Evolutionary conservation across 2,888 invertebrate species (phyloP).

Genomic region (Tipula vernalis): DNA sequence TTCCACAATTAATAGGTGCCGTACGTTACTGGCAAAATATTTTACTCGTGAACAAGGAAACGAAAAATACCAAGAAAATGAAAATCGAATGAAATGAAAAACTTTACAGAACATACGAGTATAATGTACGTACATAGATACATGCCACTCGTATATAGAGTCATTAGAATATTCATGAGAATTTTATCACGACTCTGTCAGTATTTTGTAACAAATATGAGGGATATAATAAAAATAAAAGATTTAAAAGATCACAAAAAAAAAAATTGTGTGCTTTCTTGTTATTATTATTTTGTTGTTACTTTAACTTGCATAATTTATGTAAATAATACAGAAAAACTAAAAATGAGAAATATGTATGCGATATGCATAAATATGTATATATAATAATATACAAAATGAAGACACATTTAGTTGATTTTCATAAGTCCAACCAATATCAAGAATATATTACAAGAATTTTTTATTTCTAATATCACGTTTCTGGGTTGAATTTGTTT

Average conservation of each 20-base stretch:
- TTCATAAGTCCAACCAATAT: not conserved
- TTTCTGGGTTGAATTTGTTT: constrained; percentile 6
- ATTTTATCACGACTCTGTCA: constrained; percentile 8
- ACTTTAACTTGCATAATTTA: constrained; percentile 5
- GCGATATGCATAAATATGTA: not conserved
- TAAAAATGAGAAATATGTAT: not conserved
- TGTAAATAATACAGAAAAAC: constrained; percentile 6
- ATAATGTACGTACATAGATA: not conserved
- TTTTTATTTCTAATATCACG: constrained; percentile 6
- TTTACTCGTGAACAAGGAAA: not conserved
- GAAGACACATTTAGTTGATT: constrained; percentile 10
- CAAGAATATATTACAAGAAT: not conserved
- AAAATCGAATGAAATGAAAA: not conserved
- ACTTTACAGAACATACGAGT: not conserved
- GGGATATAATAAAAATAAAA: constrained; percentile 9
- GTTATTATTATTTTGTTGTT: not conserved
- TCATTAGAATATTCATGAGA: constrained; percentile 10
- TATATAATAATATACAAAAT: not conserved
- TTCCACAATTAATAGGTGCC: no score
- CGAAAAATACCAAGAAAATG: not conserved
- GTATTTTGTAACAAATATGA: constrained; percentile 9
- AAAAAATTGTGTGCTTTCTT: not conserved
- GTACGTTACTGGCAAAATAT: no score
- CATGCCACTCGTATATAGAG: not conserved
- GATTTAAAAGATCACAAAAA: not conserved